Base-by-base conservation (phyloP, 2,888 invertebrate species). In the Ceramica pisi region DNA sequence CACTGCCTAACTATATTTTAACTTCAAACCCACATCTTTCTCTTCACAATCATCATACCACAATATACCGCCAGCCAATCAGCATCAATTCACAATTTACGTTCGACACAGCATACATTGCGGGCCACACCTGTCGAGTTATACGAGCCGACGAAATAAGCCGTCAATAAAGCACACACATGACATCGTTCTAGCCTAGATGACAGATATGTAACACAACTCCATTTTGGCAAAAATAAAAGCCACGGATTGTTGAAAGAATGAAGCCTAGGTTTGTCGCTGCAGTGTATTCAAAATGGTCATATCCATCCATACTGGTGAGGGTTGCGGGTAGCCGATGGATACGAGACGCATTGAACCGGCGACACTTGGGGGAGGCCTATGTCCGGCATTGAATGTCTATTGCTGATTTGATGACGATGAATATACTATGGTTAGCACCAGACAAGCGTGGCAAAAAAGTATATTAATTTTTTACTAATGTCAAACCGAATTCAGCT, bases 171-270 rank as follows among this genome's bases (percentile, higher is more conserved):
- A 71, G 61, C 67, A 61, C 50, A 57, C 57, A 61, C 64, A 78
- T 56, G 60, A 57, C 62, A 61, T 67, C 75, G 65, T 53, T 59
- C n/a, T 41, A 51, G 21, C 48, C 57, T 68, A 67, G 74, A 71
- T 78, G 84, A 84, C 82, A 73, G 66, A 72, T 82, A 68, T 71
- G 72, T 56, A 74, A 80, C 75, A 82, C 76, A 80, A 85, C 81
- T 82, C 75, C 74, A 78, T 81, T 83, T 81, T 63, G 67, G 50
- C 64, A 82, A 79, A 87, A 87, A 85, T 83, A 56, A 78, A 70
- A 67, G 63, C 56, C 70, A 57, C 19, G 8, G 77, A 81, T 21
- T 53, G 6, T 9, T 19, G 16, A 81, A 81, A 71, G 16, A 48
- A 16, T 48, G 19, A 14, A 41, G 55, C 41, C 31, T 35, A 26